phyloP scores from a whole-genome alignment of 2,888 invertebrate genomes.

The Eupithecia insigniata region DNA sequence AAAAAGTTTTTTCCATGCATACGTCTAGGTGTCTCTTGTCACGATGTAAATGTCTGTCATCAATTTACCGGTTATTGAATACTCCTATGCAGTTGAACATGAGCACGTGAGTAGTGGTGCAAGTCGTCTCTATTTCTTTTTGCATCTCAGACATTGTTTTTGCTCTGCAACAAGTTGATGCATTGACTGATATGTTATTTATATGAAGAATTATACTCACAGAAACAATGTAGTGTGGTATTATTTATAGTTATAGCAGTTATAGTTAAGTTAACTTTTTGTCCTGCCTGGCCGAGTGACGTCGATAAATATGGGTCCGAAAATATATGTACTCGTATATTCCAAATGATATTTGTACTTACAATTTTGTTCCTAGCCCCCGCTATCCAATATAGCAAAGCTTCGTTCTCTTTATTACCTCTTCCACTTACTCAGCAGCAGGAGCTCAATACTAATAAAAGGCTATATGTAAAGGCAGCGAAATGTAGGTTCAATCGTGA shows the following conservation, averaged over 20 bases:
- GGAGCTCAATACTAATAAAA: background rate
- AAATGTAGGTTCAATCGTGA: conserved; percentile 7
- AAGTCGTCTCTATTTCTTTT: conserved; percentile 21
- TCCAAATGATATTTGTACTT: background rate
- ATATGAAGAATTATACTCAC: conserved; percentile 7
- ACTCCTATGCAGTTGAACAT: conserved; percentile 23
- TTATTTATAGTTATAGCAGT: too few species aligned
- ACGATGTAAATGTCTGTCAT: conserved; percentile 40
- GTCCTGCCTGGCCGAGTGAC: background rate
- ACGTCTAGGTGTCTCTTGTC: conserved; percentile 39
- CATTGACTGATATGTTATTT: conserved; percentile 18
- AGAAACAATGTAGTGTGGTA: background rate
- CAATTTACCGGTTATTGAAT: conserved; percentile 47
- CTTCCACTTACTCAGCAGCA: background rate
- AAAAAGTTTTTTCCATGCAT: conserved; percentile 44
- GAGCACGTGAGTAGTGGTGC: conserved; percentile 19
- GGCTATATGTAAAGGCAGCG: conserved; percentile 1
- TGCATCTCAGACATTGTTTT: conserved; percentile 17
- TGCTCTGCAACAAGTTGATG: conserved; percentile 15
- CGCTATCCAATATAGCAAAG: too few species aligned
- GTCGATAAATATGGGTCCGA: background rate
- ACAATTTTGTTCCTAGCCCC: background rate
- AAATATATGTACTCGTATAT: too few species aligned
- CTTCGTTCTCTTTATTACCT: background rate
- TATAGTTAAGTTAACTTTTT: background rate